Conservation (phyloP, 2,888 invertebrate species). For the Himalopsyche anomala region DNA sequence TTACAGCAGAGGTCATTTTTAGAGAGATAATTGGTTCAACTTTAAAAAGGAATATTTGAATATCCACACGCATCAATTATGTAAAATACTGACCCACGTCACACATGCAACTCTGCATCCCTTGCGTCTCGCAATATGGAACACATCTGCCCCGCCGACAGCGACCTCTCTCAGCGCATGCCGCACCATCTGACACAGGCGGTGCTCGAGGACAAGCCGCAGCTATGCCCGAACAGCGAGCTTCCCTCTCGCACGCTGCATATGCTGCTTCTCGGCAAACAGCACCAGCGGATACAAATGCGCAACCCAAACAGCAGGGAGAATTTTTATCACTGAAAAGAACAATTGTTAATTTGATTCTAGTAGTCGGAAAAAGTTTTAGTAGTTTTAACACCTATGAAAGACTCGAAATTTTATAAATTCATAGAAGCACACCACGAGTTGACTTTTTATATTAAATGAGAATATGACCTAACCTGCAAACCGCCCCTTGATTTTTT, state of each 20-base stretch:
- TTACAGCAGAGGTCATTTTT: too few species aligned
- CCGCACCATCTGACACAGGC: conserved; percentile 90
- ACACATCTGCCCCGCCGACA: conserved; percentile 94
- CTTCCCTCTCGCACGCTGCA: conserved; percentile 94
- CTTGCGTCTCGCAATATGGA: conserved; percentile 96
- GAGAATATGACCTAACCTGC: conserved; percentile 78
- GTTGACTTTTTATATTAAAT: conserved; percentile 44
- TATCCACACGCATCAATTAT: background rate
- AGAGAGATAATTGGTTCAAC: too few species aligned
- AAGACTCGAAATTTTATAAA: too few species aligned
- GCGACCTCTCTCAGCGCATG: conserved; percentile 93
- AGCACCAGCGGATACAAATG: conserved; percentile 87
- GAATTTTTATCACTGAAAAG: conserved; percentile 93
- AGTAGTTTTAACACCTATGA: too few species aligned
- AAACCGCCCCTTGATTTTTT: conserved; percentile 89
- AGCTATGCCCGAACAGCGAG: conserved; percentile 86
- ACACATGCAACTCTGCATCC: conserved; percentile 96
- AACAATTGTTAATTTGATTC: too few species aligned
- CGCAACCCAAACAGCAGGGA: conserved; percentile 95
- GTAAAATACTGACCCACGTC: conserved; percentile 84
- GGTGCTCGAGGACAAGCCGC: conserved; percentile 91
- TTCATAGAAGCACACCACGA: too few species aligned
- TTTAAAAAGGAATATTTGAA: too few species aligned
- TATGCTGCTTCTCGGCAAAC: conserved; percentile 95
- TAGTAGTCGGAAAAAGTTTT: too few species aligned